Evolutionary conservation across 2,888 invertebrate genomes (phyloP).

Genomic region (Eucera pruinosa): DNA sequence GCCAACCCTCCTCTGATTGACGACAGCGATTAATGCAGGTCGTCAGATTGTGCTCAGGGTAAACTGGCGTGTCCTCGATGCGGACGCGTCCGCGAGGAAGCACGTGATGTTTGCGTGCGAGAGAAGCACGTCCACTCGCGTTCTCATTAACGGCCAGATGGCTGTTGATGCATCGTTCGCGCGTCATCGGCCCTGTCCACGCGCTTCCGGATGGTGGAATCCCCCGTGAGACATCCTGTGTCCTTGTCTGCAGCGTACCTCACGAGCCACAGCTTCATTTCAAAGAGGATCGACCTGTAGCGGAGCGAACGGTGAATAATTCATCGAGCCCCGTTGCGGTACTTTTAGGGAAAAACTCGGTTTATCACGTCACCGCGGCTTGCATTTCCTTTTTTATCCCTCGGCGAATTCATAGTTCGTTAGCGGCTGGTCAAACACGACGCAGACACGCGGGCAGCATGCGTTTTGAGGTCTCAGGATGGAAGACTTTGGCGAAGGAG

Average conservation of each 20-base stretch:
- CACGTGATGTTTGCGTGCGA: constrained; percentile 38
- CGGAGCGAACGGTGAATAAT: constrained; percentile 68
- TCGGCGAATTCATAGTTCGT: constrained; percentile 70
- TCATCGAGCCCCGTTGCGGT: constrained; percentile 61
- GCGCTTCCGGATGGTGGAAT: constrained; percentile 9
- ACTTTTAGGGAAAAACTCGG: constrained; percentile 57
- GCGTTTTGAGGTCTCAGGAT: constrained; percentile 3
- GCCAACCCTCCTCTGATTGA: constrained; percentile 67
- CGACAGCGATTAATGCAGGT: constrained; percentile 73
- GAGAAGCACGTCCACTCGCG: constrained; percentile 18
- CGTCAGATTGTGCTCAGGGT: constrained; percentile 62
- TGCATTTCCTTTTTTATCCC: constrained; percentile 43
- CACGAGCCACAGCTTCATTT: neutral
- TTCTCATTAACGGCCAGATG: constrained; percentile 53
- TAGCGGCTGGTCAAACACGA: constrained; percentile 67
- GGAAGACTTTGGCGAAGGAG: neutral
- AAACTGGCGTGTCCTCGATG: constrained; percentile 58
- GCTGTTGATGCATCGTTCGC: constrained; percentile 58
- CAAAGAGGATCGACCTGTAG: constrained; percentile 37
- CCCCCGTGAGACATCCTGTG: neutral
- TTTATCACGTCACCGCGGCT: constrained; percentile 27
- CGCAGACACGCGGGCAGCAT: constrained; percentile 57
- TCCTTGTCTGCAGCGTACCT: neutral
- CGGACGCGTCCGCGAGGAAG: constrained; percentile 32
- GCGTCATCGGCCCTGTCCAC: constrained; percentile 26